phyloP scores from a whole-genome alignment of 2,797 vertebrate genomes.

The Basileuterus tristriatus region DNA sequence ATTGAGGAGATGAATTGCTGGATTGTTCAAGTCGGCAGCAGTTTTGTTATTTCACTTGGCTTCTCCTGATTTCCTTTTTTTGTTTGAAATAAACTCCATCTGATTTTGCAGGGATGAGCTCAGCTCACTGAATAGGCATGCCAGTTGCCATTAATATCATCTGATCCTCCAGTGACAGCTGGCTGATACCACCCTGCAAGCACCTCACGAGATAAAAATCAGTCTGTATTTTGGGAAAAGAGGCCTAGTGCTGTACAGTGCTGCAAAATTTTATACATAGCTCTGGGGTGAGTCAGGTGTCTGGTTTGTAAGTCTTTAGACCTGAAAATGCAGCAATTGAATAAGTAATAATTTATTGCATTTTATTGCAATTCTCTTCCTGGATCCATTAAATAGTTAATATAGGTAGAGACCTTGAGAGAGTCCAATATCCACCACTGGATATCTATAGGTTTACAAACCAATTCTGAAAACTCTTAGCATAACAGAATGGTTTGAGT shows the following conservation, averaged over 20 bases:
- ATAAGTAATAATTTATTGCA: neutral
- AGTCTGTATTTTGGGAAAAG: neutral
- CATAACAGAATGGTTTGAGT: neutral
- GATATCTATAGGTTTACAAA: neutral
- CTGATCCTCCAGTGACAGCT: slow-evolving; percentile 28
- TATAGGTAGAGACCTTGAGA: neutral
- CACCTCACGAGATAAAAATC: slow-evolving; percentile 1
- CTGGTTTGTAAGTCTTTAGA: rapidly evolving
- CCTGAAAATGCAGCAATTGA: neutral
- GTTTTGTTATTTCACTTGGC: slow-evolving; percentile 3
- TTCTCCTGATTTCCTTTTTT: slow-evolving; percentile 3
- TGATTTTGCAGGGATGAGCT: slow-evolving; percentile 26
- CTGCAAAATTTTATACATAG: neutral
- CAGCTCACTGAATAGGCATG: neutral
- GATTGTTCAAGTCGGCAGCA: neutral
- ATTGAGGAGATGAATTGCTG: neutral
- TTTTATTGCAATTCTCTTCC: neutral
- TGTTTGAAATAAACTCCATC: neutral
- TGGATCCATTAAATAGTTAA: neutral
- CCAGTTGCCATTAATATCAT: slow-evolving; percentile 46
- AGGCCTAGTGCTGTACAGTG: neutral
- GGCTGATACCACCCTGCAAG: neutral
- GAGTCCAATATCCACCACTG: neutral
- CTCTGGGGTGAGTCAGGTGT: rapidly evolving
- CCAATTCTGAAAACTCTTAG: neutral